Evolutionary conservation across 2,888 invertebrate species (phyloP).

Genomic region (Cetonia aurata): DNA sequence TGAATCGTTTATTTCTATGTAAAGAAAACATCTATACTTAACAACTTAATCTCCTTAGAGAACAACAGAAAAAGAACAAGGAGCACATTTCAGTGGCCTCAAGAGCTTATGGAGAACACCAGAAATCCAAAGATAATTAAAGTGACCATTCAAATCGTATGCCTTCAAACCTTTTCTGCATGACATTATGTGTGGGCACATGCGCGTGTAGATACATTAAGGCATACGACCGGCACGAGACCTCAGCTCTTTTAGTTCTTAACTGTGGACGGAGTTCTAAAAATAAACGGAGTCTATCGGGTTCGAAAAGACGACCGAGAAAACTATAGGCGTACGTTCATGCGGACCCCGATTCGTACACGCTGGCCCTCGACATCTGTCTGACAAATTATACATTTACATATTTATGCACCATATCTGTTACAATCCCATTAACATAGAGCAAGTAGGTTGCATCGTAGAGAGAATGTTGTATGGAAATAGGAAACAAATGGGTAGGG

Average conservation of each 20-base stretch:
- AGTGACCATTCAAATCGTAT: neutral
- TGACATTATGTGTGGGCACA: conserved; percentile 47
- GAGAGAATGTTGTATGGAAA: conserved; percentile 47
- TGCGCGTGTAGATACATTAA: conserved; percentile 44
- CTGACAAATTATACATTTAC: conserved; percentile 46
- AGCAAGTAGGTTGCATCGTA: conserved; percentile 45
- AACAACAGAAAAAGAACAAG: no score
- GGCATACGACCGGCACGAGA: conserved; percentile 52
- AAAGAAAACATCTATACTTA: no score
- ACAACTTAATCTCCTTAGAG: no score
- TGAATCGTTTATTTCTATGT: no score
- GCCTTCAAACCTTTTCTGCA: conserved; percentile 13
- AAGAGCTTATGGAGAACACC: no score
- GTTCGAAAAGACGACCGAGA: conserved; percentile 46
- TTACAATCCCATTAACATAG: conserved; percentile 47
- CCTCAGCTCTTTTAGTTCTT: conserved; percentile 42
- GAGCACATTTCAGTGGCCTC: no score
- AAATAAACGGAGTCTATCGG: conserved; percentile 49
- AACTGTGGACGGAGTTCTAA: conserved; percentile 49
- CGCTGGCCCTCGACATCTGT: conserved; percentile 41
- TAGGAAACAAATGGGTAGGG: conserved; percentile 46
- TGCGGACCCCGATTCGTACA: conserved; percentile 36
- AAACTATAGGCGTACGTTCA: conserved; percentile 45
- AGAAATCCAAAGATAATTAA: neutral
- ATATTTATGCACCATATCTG: conserved; percentile 47